Evolutionary conservation across 2,888 invertebrate genomes (phyloP).

Genomic region (Zygaena filipendulae): DNA sequence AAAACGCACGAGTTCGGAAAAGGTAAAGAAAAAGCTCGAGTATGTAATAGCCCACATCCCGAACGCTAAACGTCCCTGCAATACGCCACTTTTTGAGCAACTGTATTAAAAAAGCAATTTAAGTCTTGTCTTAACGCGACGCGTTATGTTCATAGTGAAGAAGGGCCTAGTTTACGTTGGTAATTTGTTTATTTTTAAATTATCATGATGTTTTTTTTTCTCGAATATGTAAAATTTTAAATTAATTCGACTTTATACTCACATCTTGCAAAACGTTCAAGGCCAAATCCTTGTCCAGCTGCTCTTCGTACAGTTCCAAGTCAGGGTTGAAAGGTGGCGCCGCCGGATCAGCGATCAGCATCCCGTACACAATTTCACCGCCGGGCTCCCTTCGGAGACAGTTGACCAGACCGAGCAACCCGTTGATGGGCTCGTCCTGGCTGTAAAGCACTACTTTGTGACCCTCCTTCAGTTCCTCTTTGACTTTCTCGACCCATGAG

Average conservation of each 20-base stretch:
- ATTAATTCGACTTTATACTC: conserved; percentile 23
- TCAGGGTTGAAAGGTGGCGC: conserved; percentile 75
- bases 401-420: conserved; percentile 89
- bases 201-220: too few relatives aligned
- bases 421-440: conserved; percentile 76
- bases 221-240: conserved; percentile 2
- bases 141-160: too few relatives aligned
- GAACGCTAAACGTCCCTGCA: too few relatives aligned
- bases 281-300: conserved; percentile 78
- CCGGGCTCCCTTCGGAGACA: conserved; percentile 86
- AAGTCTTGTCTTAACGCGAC: too few relatives aligned
- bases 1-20: too few relatives aligned
- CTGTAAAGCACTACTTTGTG: conserved; percentile 73
- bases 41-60: too few relatives aligned
- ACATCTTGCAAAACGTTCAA: conserved; percentile 79
- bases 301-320: conserved; percentile 72
- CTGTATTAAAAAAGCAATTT: too few relatives aligned
- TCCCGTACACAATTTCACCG: conserved; percentile 70
- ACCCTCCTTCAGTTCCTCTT: conserved; percentile 45
- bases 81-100: too few relatives aligned
- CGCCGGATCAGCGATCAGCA: conserved; percentile 71
- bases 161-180: too few relatives aligned
- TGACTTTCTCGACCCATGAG: conserved; percentile 63
- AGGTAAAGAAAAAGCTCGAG: too few relatives aligned
- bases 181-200: too few relatives aligned